Percentiles rank a stretch among this genome's conserved stretches.
phyloP scores from a whole-genome alignment of 2,113 vertebrate genomes.

The Calyptomena viridis region DNA sequence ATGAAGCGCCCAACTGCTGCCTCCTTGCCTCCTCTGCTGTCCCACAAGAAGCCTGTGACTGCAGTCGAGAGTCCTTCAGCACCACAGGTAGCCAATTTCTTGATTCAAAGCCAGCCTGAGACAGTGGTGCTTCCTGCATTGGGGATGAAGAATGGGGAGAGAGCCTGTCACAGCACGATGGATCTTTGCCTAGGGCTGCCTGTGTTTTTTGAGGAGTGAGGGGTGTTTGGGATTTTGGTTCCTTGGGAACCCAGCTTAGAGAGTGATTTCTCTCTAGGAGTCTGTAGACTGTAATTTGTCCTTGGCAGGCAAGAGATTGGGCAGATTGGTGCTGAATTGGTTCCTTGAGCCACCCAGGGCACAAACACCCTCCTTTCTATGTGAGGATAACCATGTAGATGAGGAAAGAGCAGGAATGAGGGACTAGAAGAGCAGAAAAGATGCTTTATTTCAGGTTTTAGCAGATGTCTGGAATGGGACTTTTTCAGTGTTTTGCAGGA shows the following conservation, averaged over 20 bases:
- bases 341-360: not conserved
- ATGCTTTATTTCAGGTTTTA: not conserved
- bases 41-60: slow-evolving; percentile 61
- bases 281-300: not conserved
- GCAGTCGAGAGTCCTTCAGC: not conserved
- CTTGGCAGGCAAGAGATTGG: not conserved
- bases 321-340: not conserved
- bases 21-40: slow-evolving; percentile 62
- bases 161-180: not conserved
- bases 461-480: not conserved
- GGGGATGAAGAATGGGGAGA: fast-evolving
- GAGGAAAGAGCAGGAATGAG: not conserved
- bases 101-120: not conserved
- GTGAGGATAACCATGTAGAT: not conserved
- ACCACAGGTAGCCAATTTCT: slow-evolving; percentile 42
- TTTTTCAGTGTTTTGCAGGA: not conserved
- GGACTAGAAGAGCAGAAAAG: not conserved
- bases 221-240: not conserved
- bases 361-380: not conserved
- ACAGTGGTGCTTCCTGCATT: not conserved
- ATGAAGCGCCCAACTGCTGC: slow-evolving; percentile 76
- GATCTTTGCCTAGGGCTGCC: not conserved
- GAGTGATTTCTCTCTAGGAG: not conserved
- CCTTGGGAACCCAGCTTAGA: not conserved
- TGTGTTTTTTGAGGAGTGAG: not conserved